Evolutionary conservation across 2,113 vertebrate species (phyloP), one percentile per base, ranked within the genome.

Genomic region (Amazona guildingii): DNA sequence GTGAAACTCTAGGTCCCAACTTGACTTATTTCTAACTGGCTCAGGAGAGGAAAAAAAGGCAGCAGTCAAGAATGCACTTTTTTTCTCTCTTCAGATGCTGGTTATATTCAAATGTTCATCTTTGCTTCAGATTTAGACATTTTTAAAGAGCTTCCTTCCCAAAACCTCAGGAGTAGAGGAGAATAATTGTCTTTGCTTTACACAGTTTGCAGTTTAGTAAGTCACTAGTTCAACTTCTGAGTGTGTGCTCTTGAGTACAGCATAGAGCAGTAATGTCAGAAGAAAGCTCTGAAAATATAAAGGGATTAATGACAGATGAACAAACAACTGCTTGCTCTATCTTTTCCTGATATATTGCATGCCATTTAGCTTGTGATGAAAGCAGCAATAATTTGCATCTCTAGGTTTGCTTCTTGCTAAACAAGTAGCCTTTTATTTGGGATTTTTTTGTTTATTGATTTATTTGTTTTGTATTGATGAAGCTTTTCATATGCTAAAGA

Each of bases 261-360:
- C 31, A 44, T 14, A 69, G 51, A 85, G 51, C 59, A 57, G 64
- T 69, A 57, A 21, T 33, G 43, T 86, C 70, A 75, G 72, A 57
- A 86, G 77, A 57, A 51, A 66, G 49, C 43, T 84, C 82, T 86
- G 88, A 74, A 94, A 82, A 92, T 64, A 63, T 89, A 96, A 94
- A 93, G 44, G 24, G 44, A n/a, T 95, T 95, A 66, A 67, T 82
- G 84, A 83, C 73, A 70, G 92, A 87, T 62, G 77, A 91, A 92
- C 90, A 93, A 85, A 92, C 97, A 98, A 96, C 95, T 97, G 88
- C 97, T 98, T 97, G 97, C 94, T 95, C 93, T 96, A 70, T 94
- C 92, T 97, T 97, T 96, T 86, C 88, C 92, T 97, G 91, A 90
- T 86, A 92, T 33, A 85, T 85, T 98, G 97, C 97, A 98, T 98